Evolutionary conservation across 2,113 vertebrate species (phyloP).

Genomic region (Galeopterus variegatus): DNA sequence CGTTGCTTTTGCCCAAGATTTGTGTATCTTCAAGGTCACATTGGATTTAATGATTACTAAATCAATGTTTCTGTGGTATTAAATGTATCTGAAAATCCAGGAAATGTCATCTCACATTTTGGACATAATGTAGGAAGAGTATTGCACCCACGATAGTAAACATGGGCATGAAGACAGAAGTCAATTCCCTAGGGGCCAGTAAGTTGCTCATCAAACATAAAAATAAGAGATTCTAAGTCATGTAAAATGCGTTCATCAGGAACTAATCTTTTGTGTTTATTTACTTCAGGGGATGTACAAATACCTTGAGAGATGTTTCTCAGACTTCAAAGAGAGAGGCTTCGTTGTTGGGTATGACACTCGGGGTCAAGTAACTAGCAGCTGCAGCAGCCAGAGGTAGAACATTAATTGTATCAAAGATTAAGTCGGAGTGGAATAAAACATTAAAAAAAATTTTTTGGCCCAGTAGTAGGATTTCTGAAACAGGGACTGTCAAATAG

Average conservation of each 20-base stretch:
- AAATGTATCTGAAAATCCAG: neutral
- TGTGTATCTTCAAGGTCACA: conserved; percentile 29
- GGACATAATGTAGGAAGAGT: too few species aligned
- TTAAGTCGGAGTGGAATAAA: conserved; percentile 65
- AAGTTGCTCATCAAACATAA: neutral
- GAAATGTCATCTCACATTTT: too few species aligned
- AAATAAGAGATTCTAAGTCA: conserved; percentile 16
- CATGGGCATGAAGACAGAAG: neutral
- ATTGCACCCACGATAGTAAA: too few species aligned
- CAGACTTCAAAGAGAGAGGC: conserved; percentile 93
- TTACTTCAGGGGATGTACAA: conserved; percentile 93
- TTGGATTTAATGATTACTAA: conserved; percentile 50
- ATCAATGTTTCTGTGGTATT: neutral
- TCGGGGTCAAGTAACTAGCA: conserved; percentile 94
- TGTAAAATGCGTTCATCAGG: conserved; percentile 6
- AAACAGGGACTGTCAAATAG: conserved; percentile 50
- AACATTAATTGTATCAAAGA: conserved; percentile 79
- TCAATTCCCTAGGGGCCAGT: neutral
- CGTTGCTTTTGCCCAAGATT: conserved; percentile 36
- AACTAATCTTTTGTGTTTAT: conserved; percentile 62
- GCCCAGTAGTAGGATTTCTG: neutral
- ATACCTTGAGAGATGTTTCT: conserved; percentile 93
- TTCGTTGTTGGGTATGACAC: conserved; percentile 97
- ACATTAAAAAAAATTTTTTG: neutral
- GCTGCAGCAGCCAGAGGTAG: conserved; percentile 96